Evolutionary conservation across 2,113 vertebrate genomes (phyloP).

Genomic region (Tetraodon nigroviridis): DNA sequence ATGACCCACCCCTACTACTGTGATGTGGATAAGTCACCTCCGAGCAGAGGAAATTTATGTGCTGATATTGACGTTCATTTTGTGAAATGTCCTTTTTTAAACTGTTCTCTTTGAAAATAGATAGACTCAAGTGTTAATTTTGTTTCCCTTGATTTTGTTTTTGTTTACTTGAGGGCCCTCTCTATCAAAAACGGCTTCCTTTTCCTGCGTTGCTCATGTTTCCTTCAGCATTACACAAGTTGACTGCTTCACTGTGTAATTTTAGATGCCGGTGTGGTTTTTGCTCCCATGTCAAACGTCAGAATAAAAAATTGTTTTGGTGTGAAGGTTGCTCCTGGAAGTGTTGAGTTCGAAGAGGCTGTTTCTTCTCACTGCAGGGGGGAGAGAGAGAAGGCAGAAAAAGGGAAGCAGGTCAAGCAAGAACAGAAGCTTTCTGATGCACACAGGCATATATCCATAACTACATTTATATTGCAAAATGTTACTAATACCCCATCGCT

Average conservation of each 20-base stretch:
- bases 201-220: slow-evolving; percentile 55
- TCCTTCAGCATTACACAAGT: slow-evolving; percentile 30
- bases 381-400: slow-evolving; percentile 48
- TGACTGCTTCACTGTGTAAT: slow-evolving; percentile 42
- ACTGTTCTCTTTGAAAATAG: slow-evolving; percentile 32
- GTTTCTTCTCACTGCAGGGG: slow-evolving; percentile 48
- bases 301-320: slow-evolving; percentile 26
- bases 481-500: neutral
- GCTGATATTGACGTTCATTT: slow-evolving; percentile 54
- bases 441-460: slow-evolving; percentile 28
- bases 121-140: slow-evolving; percentile 1
- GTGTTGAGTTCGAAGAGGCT: slow-evolving; percentile 33
- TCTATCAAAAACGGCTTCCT: slow-evolving; percentile 45
- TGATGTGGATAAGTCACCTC: slow-evolving; percentile 64
- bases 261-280: slow-evolving; percentile 35
- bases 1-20: slow-evolving; percentile 77
- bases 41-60: slow-evolving; percentile 49
- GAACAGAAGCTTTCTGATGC: slow-evolving; percentile 41
- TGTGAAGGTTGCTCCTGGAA: slow-evolving; percentile 30
- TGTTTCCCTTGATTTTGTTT: too few species aligned
- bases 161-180: slow-evolving; percentile 24
- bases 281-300: slow-evolving; percentile 55
- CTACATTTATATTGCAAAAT: slow-evolving; percentile 29
- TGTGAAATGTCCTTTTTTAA: slow-evolving; percentile 28
- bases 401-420: slow-evolving; percentile 53